Base-by-base conservation (phyloP, 2,888 invertebrate species). In the Oligia fasciuncula region DNA sequence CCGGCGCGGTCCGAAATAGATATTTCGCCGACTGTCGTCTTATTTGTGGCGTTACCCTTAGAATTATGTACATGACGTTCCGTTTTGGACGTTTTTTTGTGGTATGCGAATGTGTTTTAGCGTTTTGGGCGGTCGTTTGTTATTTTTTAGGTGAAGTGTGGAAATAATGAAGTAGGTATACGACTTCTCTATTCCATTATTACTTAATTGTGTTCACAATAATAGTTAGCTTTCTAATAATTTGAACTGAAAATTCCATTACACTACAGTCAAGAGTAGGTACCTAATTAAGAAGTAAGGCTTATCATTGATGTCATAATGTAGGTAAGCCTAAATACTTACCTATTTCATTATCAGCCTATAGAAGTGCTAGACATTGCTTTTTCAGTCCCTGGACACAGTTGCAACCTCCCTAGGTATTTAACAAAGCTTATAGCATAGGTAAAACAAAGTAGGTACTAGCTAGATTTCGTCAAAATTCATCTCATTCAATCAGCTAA, bases 1-100 rank as follows among this genome's bases (percentile, higher is more conserved):
- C 96, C 96, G 88, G 94, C 89, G 88, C 91, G 92, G 95, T 94
- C 96, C 95, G 94, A 96, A 95, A 95, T 95, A 95, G 95, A 96
- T 95, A 95, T 95, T 95, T 95, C 93, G 93, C 93, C 92, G 91
- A 92, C 93, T 94, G 95, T 94, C 94, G 91, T 90, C 88, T 92
- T 92, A 91, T 92, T 92, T 93, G 92, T 91, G 93, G 91, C 92
- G 90, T 92, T 91, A 92, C 90, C 90, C 89, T 82, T 90, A 92
- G 91, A 90, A 93, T 91, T 92, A 92, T 90, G 81, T 90, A 90
- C 92, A 93, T 93, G 93, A 93, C 92, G 86, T 81, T 83, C 83
- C 81, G 77, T 88, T 91, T 90, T 91, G 84, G 79, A 69, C 71
- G 68, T 83, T 86, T 88, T 87, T 84, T 83, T 85, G 80, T 80